Base-by-base conservation (phyloP, 2,888 invertebrate species). In the Litoditis marina region DNA sequence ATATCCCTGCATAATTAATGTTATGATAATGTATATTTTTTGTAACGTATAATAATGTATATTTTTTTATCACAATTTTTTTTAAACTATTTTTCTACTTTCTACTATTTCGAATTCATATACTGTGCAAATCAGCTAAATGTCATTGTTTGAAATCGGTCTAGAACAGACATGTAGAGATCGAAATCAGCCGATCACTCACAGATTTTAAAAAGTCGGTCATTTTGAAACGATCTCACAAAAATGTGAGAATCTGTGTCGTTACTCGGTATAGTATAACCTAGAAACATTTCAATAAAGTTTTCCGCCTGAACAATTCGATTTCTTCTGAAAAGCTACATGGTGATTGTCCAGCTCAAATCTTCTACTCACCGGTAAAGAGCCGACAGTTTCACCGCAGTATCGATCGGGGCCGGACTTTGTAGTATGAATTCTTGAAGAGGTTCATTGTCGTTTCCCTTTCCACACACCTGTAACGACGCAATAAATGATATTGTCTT, bases 351-450 rank as follows among this genome's bases (percentile, higher is more conserved):
- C n/a, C n/a, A n/a, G n/a, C n/a, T n/a, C n/a, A n/a, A n/a, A 47
- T 11, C n/a, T n/a, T n/a, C n/a, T n/a, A 92, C 90, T 78, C 92
- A 92, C 30, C 80, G 72, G 69, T 84, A 84, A 34, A 83, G 70
- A 83, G 92, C 92, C 0, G 95, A 94, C 72, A 98, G 86, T 85
- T 98, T 98, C 62, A 95, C 95, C 25, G 98, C 96, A 16, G 95
- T 93, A 84, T 98, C 96, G 31, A 96, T 94, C 0, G 96, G 96
- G 3, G 96, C 96, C n/a, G 94, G 94, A 0, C 95, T 95, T n/a
- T 94, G 92, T 64, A 98, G 86, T 30, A 98, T 91, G 84, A 98
- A 98, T 84, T 98, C 96, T 83, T 94, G 92, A 69, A 98, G 92
- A 0, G 96, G 94, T 80, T 91, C 90, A 84, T 96, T 94, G 82